Percentiles rank a stretch among this genome's conserved stretches.
Evolutionary conservation across 2,797 vertebrate genomes (phyloP).

Genomic region (Rhinophrynus dorsalis): DNA sequence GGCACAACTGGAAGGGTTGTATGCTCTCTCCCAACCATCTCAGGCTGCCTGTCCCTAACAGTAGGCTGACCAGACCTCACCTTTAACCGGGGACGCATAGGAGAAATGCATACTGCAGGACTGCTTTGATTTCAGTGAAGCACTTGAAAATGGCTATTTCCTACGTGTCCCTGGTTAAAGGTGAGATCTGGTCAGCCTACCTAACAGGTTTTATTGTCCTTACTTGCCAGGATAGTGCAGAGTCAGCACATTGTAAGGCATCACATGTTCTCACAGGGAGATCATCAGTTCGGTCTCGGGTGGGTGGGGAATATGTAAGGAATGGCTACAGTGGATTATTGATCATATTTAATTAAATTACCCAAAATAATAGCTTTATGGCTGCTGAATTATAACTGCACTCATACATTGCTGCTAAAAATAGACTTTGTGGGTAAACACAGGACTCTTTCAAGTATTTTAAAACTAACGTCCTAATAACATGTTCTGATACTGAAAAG

Average conservation of each 20-base stretch:
- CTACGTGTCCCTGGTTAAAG: no score
- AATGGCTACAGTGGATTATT: neutral
- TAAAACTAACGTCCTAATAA: conserved; percentile 26
- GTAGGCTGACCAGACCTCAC: no score
- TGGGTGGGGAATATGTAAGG: neutral
- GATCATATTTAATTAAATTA: conserved; percentile 18
- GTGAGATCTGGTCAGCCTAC: no score
- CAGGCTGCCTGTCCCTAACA: no score
- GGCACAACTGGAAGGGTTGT: no score
- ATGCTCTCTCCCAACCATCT: no score
- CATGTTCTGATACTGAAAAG: neutral
- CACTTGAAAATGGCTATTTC: no score
- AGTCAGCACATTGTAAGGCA: neutral
- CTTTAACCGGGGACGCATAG: no score
- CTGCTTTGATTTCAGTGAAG: no score
- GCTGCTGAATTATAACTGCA: conserved; percentile 6
- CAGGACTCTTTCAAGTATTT: conserved; percentile 1
- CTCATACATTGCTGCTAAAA: conserved; percentile 4
- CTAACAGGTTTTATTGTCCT: neutral
- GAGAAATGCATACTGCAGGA: no score
- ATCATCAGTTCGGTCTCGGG: neutral
- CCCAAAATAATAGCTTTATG: conserved; percentile 5
- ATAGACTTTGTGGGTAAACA: conserved; percentile 22
- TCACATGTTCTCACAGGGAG: neutral
- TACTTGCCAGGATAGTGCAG: neutral